A percentile compares a stretch with the other conserved stretches of the same genome.
phyloP scores from a whole-genome alignment of 1,140 invertebrate species.

The Diplogasteroides magnus region DNA sequence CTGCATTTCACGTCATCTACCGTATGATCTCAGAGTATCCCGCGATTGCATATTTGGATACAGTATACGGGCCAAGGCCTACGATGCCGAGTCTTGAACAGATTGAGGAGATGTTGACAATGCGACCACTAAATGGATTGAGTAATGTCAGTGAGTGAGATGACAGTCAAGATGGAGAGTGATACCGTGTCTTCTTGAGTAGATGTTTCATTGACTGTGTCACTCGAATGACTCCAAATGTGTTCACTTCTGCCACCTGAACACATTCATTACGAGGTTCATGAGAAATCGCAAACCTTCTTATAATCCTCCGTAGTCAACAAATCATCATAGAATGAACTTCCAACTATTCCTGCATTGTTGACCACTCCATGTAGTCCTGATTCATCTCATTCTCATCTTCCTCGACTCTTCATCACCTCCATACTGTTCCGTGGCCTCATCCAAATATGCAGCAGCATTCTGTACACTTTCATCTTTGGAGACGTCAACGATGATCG shows the following conservation, averaged over 20 bases:
- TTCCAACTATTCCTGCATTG: constrained; percentile 31
- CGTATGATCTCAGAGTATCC: constrained; percentile 21
- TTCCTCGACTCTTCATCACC: background rate
- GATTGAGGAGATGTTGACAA: constrained; percentile 23
- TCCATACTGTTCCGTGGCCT: background rate
- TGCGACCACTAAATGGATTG: constrained; percentile 16
- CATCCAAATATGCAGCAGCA: background rate
- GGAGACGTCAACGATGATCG: background rate
- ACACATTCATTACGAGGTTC: background rate
- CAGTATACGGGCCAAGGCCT: constrained; percentile 19
- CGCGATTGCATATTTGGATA: constrained; percentile 20
- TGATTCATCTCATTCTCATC: no score
- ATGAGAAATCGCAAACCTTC: background rate
- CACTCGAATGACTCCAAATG: constrained; percentile 28
- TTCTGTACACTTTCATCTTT: background rate
- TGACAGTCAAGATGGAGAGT: background rate
- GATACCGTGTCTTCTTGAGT: constrained; percentile 22
- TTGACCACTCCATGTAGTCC: constrained; percentile 33
- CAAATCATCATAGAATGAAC: constrained; percentile 19
- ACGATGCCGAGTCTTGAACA: constrained; percentile 14
- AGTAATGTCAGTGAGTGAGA: background rate
- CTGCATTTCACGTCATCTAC: background rate
- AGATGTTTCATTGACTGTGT: constrained; percentile 30
- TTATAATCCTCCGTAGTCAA: constrained; percentile 24
- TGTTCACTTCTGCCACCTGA: constrained; percentile 25